A percentile compares a stretch with the other conserved stretches of the same genome.
Conservation (phyloP, 1,140 invertebrate genomes). For the Danaus melanippus region DNA sequence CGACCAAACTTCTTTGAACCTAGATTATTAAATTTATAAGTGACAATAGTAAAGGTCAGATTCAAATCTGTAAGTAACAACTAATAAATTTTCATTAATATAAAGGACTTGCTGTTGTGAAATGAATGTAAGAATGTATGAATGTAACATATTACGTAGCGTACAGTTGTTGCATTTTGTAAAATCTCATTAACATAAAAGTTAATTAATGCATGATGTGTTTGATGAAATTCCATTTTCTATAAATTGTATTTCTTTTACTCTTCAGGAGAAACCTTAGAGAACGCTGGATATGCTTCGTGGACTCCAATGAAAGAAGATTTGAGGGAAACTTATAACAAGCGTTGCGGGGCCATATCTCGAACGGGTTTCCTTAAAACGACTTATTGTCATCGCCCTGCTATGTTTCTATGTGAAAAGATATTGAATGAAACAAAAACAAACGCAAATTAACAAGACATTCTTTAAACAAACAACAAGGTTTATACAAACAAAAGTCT, state of each 20-base stretch:
- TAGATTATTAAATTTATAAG: not conserved
- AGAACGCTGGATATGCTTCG: slow-evolving; percentile 39
- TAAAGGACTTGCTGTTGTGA: too few species aligned
- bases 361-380: slow-evolving; percentile 39
- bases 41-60: not conserved
- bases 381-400: slow-evolving; percentile 31
- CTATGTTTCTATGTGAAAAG: slow-evolving; percentile 52
- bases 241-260: not conserved
- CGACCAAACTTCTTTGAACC: not conserved
- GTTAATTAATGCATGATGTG: too few species aligned
- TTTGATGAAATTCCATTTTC: too few species aligned
- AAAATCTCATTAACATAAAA: too few species aligned
- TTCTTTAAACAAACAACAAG: too few species aligned
- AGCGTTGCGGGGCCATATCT: slow-evolving; percentile 43
- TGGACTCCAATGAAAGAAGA: slow-evolving; percentile 35
- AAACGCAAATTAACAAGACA: not conserved
- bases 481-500: too few species aligned
- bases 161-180: too few species aligned
- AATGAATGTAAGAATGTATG: too few species aligned
- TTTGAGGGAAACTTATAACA: slow-evolving; percentile 15
- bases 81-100: too few species aligned
- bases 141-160: too few species aligned
- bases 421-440: slow-evolving; percentile 12
- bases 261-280: slow-evolving; percentile 35
- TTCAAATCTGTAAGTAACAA: too few species aligned